These are phyloP conservation scores for Drosophila mettleri DNA, from an alignment of 2,888 invertebrate species.

Conservation along the genomic window DNA sequence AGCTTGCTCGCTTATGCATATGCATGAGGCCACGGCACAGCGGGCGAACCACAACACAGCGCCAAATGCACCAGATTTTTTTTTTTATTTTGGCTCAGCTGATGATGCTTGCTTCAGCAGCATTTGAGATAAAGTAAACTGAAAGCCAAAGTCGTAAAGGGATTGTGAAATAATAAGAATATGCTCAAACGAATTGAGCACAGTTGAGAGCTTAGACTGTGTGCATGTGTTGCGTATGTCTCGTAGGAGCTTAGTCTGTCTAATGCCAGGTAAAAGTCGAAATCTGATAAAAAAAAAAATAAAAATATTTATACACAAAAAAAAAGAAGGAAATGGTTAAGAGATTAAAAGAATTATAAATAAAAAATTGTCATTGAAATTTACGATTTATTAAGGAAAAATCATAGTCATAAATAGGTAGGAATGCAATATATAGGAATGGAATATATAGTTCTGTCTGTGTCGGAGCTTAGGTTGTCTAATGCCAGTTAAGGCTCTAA, in stretches of 20 bases:
- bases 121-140: constrained; percentile 25
- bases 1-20: constrained; percentile 58
- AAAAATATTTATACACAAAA: not conserved
- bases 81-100: constrained; percentile 13
- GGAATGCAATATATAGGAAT: no score
- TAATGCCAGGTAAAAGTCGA: not conserved
- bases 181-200: constrained; percentile 36
- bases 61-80: constrained; percentile 39
- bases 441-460: no score
- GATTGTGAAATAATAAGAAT: constrained; percentile 37
- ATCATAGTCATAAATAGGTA: no score
- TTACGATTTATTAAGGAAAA: no score
- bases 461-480: no score
- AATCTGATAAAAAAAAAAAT: not conserved
- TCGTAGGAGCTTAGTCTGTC: not conserved
- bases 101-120: constrained; percentile 1
- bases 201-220: constrained; percentile 16
- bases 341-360: no score
- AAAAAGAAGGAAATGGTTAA: not conserved
- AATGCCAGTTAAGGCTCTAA: no score
- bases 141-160: constrained; percentile 28
- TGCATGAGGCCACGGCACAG: constrained; percentile 39
- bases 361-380: not conserved
- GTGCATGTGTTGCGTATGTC: constrained; percentile 4
- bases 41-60: constrained; percentile 8